These are phyloP conservation scores for Oedothorax gibbosus DNA, from an alignment of 1,140 invertebrate species.

Conservation along the genomic window DNA sequence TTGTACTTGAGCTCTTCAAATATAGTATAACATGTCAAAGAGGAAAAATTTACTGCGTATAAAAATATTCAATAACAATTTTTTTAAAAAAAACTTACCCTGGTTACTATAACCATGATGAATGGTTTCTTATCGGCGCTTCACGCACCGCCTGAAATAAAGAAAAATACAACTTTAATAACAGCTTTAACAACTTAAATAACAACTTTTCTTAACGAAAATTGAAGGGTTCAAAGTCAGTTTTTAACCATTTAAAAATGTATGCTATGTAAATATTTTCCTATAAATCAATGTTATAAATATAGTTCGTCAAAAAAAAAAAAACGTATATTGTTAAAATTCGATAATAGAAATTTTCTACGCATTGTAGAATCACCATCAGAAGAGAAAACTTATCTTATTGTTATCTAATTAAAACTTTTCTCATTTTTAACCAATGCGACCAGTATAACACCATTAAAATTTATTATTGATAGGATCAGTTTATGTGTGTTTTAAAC, in stretches of 20 bases:
- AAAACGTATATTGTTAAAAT: background rate
- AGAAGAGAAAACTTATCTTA: too few species aligned
- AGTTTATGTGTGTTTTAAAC: background rate
- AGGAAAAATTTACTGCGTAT: background rate
- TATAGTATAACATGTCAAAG: background rate
- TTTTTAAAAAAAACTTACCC: too few species aligned
- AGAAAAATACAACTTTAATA: background rate
- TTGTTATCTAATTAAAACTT: too few species aligned
- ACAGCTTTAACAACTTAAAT: too few species aligned
- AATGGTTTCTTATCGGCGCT: background rate
- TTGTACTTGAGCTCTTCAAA: too few species aligned
- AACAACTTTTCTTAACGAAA: too few species aligned
- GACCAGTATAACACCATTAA: too few species aligned
- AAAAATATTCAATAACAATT: background rate
- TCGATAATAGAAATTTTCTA: background rate
- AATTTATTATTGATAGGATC: background rate
- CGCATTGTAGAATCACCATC: too few species aligned
- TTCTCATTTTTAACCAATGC: too few species aligned
- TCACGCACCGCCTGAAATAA: slow-evolving; percentile 14
- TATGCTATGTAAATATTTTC: background rate
- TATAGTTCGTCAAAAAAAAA: background rate
- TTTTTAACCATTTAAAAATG: too few species aligned
- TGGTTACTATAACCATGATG: slow-evolving; percentile 39
- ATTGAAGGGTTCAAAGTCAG: too few species aligned
- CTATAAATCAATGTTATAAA: background rate